These are phyloP conservation scores for Ceratosolen solmsi DNA, from an alignment of 1,140 invertebrate genomes.

Conservation along the genomic window DNA sequence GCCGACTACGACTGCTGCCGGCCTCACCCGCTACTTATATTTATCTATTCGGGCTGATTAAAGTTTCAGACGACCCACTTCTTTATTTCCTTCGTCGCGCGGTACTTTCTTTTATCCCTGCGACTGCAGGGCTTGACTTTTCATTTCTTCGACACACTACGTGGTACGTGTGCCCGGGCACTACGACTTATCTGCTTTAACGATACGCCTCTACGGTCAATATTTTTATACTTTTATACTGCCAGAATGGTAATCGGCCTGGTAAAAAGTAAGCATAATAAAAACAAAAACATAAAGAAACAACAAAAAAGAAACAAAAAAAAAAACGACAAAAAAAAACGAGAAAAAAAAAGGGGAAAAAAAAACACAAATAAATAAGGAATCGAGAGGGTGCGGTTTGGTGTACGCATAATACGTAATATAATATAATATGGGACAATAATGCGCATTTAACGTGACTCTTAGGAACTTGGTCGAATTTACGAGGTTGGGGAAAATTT, in stretches of 20 bases:
- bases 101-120: background rate
- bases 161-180: background rate
- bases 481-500: conserved; percentile 5
- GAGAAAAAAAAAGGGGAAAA: no score
- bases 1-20: background rate
- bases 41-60: conserved; percentile 15
- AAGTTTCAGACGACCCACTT: background rate
- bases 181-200: conserved; percentile 37
- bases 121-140: conserved; percentile 28
- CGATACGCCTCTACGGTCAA: conserved; percentile 28
- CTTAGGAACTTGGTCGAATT: no score
- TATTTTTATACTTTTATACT: conserved; percentile 43
- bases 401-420: background rate
- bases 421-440: background rate
- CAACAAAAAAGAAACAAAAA: no score
- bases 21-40: background rate
- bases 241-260: background rate
- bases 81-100: background rate
- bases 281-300: no score
- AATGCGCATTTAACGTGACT: conserved; percentile 17
- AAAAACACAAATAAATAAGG: no score
- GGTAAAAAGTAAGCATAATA: background rate
- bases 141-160: conserved; percentile 21
- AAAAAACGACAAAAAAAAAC: no score
- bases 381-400: background rate